Base-by-base conservation (phyloP, 2,797 vertebrate genomes). In the Hemitrygon akajei region DNA sequence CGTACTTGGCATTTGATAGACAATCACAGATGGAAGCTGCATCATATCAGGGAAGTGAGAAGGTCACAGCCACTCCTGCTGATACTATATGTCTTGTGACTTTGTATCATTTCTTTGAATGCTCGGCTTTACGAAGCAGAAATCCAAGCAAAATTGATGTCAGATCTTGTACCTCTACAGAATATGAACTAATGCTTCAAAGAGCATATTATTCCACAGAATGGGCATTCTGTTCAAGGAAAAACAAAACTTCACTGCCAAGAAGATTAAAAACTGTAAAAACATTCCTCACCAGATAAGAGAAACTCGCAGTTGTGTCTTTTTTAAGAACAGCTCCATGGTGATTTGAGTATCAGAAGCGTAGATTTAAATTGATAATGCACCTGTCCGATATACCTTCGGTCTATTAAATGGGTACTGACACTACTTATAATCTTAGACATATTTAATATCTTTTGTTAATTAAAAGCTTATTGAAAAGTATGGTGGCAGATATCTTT, bases 51-150 rank as follows among this genome's bases (percentile, higher is more conserved):
- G 95, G 95, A 91, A 93, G 95, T 95, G 94, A 93, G 97, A 98
- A 98, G 97, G 97, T 97, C 97, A 95, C 69, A 94, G 95, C 86
- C 93, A 82, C 94, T 94, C 94, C 94, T 96, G 94, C 94, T 94
- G 94, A 96, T 96, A 96, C 97, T 96, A 95, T 95, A 94, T 97
- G 97, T 96, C 96, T 95, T 96, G 94, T 91, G 95, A 93, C 95
- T 96, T 47, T 79, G 93, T 94, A 93, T 81, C 20, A 75, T 93
- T 81, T 94, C 93, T 81, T 91, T 87, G 69, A 86, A 91, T 77
- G n/a, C 69, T 47, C 84, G 63, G 69, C 56, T 75, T 94, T 87
- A 76, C 93, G 47, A 47, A 56, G 91, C 71, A 92, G 40, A 92
- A 75, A 92, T 30, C 22, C 66, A 92, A 30, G 22, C 40, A 75